Evolutionary conservation across 2,113 vertebrate species (phyloP).

Genomic region (Capreolus pygargus): DNA sequence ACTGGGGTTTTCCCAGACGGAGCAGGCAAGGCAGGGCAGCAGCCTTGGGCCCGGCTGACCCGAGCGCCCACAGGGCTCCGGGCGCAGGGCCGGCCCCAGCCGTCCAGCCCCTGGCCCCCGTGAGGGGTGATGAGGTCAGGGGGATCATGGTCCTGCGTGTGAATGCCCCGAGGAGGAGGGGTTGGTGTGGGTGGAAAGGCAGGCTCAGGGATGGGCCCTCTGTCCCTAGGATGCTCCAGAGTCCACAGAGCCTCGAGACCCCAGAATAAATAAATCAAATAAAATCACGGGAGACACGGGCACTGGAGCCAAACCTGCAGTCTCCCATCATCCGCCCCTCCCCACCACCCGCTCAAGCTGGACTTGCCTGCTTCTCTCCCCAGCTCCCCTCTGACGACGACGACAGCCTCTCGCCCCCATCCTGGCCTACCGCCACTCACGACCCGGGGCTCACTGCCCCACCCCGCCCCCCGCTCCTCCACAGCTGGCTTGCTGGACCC

Average conservation of each 20-base stretch:
- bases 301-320: not conserved
- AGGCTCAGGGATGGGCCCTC: not conserved
- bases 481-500: not conserved
- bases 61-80: not conserved
- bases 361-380: not conserved
- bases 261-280: not conserved
- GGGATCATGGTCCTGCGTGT: too few species aligned
- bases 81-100: too few species aligned
- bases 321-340: not conserved
- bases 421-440: accelerated
- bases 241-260: not conserved
- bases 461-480: accelerated
- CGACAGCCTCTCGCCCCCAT: not conserved
- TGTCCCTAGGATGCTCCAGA: not conserved
- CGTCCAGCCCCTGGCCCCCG: not conserved
- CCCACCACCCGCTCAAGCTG: too few species aligned
- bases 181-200: not conserved
- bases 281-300: not conserved
- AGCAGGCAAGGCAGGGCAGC: accelerated
- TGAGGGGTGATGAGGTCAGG: too few species aligned
- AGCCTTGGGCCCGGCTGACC: not conserved
- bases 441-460: accelerated
- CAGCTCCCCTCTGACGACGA: accelerated
- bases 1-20: not conserved
- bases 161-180: not conserved